Evolutionary conservation across 1,140 invertebrate genomes (phyloP).

Genomic region (Diachasma alloeum): DNA sequence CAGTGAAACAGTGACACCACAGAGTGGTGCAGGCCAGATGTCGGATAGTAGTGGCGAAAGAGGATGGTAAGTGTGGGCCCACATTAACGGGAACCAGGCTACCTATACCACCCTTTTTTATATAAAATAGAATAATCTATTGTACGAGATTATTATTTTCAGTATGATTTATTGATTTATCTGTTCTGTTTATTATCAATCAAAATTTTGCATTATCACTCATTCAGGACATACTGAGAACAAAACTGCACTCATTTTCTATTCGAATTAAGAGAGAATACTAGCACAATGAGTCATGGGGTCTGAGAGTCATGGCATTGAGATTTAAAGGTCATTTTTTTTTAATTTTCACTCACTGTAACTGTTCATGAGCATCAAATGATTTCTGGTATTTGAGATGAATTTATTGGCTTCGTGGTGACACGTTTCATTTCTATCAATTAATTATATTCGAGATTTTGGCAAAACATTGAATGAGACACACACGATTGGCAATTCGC

Average conservation of each 20-base stretch:
- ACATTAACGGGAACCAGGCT: slow-evolving; percentile 44
- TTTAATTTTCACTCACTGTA: not conserved
- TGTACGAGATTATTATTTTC: not conserved
- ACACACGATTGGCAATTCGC: not conserved
- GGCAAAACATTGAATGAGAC: too few relatives aligned
- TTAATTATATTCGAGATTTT: not conserved
- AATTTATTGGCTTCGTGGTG: not conserved
- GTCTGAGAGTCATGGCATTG: not conserved
- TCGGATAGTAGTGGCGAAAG: slow-evolving; percentile 62
- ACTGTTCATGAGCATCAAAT: not conserved
- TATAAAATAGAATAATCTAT: not conserved
- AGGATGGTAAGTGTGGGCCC: slow-evolving; percentile 63
- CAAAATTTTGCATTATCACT: not conserved
- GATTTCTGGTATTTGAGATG: not conserved
- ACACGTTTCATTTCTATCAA: not conserved
- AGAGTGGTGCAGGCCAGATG: slow-evolving; percentile 61
- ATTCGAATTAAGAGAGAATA: not conserved
- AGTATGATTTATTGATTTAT: not conserved
- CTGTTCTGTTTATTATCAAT: not conserved
- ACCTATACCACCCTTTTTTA: slow-evolving; percentile 41
- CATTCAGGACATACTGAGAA: not conserved
- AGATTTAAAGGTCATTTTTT: not conserved
- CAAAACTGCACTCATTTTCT: not conserved
- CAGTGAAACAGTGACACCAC: slow-evolving; percentile 63
- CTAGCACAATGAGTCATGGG: not conserved